Evolutionary conservation across 1,140 invertebrate genomes (phyloP).

Genomic region (Neelides sp.): DNA sequence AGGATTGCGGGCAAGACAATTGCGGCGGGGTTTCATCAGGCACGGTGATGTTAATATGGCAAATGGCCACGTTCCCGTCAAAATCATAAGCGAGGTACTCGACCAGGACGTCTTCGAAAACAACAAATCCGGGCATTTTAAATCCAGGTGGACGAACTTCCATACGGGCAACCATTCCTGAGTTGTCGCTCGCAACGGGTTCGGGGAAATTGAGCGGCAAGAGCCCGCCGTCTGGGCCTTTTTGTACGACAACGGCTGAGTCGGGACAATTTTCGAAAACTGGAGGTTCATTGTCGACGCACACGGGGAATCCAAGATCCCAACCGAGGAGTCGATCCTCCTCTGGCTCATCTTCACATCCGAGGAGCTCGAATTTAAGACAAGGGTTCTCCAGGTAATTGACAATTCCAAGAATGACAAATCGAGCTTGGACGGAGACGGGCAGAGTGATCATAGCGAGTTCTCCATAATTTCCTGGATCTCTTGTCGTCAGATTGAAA

Average conservation of each 20-base stretch:
- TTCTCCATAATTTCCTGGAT: conserved; percentile 88
- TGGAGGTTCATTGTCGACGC: conserved; percentile 90
- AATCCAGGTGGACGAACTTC: conserved; percentile 85
- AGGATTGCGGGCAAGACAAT: conserved; percentile 86
- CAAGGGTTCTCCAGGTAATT: conserved; percentile 94
- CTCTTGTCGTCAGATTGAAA: conserved; percentile 81
- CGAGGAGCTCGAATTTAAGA: conserved; percentile 89
- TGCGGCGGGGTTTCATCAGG: conserved; percentile 82
- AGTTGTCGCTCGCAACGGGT: conserved; percentile 83
- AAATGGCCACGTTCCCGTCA: conserved; percentile 93
- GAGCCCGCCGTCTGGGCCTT: conserved; percentile 69
- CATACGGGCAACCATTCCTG: conserved; percentile 77
- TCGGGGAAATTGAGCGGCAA: conserved; percentile 83
- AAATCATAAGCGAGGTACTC: conserved; percentile 93
- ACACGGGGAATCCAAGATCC: conserved; percentile 84
- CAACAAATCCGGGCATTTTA: conserved; percentile 62
- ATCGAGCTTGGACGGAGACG: conserved; percentile 80
- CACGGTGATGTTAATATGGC: conserved; percentile 70
- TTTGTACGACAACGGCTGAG: conserved; percentile 76
- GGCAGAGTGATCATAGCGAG: conserved; percentile 88
- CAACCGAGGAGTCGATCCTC: conserved; percentile 72
- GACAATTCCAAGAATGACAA: conserved; percentile 82
- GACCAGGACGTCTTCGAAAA: conserved; percentile 82
- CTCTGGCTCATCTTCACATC: conserved; percentile 68
- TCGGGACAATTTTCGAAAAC: conserved; percentile 91